Conservation (phyloP, 2,797 vertebrate genomes). For the Lithobates sylvaticus region DNA sequence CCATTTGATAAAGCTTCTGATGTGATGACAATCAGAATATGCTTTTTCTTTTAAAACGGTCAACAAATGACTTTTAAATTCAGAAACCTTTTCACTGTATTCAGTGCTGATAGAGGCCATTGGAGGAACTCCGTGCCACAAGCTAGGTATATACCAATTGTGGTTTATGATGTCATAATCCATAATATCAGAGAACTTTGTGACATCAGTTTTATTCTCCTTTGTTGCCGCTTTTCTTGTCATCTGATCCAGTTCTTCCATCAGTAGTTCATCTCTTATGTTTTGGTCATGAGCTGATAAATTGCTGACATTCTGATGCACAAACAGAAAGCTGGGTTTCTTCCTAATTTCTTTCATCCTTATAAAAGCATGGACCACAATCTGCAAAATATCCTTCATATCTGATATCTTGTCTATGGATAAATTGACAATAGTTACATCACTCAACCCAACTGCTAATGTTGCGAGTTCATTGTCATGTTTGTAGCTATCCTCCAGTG, state of each 20-base stretch:
- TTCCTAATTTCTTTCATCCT: constrained; percentile 66
- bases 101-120: not conserved
- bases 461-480: constrained; percentile 38
- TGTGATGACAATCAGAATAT: constrained; percentile 63
- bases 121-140: not conserved
- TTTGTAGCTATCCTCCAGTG: constrained; percentile 14
- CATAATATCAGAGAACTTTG: not conserved
- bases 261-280: too few species aligned
- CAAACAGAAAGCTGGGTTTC: constrained; percentile 36
- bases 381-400: constrained; percentile 66
- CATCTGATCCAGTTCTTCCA: too few species aligned
- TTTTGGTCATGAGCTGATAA: constrained; percentile 7
- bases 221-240: not conserved
- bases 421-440: constrained; percentile 34
- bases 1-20: not conserved
- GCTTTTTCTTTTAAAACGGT: constrained; percentile 32
- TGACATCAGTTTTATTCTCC: not conserved
- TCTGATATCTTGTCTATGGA: constrained; percentile 60
- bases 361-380: constrained; percentile 71
- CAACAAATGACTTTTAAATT: not conserved
- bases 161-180: not conserved
- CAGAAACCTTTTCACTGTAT: not conserved
- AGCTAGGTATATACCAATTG: not conserved
- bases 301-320: constrained; percentile 44
- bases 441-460: constrained; percentile 16